Conservation (phyloP, 2,797 vertebrate genomes). For the Sebastes ruberrimus region DNA sequence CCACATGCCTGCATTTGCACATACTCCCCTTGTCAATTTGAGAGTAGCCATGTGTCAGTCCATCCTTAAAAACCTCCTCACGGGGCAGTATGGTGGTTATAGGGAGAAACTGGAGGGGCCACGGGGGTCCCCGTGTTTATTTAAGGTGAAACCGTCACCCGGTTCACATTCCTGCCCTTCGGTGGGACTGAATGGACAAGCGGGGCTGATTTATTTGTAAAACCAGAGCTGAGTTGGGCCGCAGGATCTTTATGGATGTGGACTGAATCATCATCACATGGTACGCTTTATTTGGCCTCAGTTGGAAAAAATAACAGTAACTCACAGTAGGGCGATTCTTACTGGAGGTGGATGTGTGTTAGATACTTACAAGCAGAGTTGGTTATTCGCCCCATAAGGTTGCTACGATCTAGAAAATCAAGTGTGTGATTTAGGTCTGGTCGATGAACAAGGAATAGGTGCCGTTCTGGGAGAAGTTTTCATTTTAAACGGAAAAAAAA, state of each 20-base stretch:
- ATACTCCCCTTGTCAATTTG: constrained; percentile 27
- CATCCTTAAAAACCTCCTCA: constrained; percentile 24
- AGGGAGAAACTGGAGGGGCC: constrained; percentile 9
- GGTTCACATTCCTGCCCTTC: constrained; percentile 50
- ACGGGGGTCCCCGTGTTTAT: constrained; percentile 49
- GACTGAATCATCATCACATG: constrained; percentile 16
- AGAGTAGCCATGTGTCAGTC: constrained; percentile 25
- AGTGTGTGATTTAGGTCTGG: neutral
- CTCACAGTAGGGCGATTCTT: constrained; percentile 13
- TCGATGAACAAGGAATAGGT: neutral
- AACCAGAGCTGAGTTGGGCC: constrained; percentile 26
- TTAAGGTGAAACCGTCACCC: constrained; percentile 46
- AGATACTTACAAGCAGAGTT: neutral
- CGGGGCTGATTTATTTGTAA: constrained; percentile 55
- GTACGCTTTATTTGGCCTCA: constrained; percentile 15
- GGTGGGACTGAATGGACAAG: constrained; percentile 47
- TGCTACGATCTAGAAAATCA: neutral
- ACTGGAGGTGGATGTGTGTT: constrained; percentile 1
- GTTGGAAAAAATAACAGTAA: constrained; percentile 11
- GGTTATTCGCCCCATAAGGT: constrained; percentile 5
- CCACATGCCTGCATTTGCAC: neutral
- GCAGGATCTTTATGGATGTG: neutral
- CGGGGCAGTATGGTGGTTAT: neutral
- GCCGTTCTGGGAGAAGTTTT: constrained; percentile 1
- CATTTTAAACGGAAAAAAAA: neutral